A percentile compares a stretch with the other conserved stretches of the same genome.
These are phyloP conservation scores for Pachyuromys duprasi DNA, from an alignment of 2,797 vertebrate genomes.

Conservation along the genomic window DNA sequence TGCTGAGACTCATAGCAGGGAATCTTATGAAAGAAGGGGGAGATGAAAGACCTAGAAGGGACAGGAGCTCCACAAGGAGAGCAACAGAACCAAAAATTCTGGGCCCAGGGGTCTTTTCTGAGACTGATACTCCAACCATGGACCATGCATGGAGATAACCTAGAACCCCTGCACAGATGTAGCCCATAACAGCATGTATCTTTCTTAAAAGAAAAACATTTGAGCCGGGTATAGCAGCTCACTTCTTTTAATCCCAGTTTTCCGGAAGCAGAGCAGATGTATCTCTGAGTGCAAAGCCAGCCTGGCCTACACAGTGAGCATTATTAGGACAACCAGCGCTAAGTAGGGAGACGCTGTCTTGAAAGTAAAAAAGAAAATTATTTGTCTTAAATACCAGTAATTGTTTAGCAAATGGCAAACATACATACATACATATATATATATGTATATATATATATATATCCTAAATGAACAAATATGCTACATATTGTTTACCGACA, in stretches of 20 bases:
- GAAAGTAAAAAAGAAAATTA: too few relatives aligned
- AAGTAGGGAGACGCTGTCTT: not conserved
- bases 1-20: too few relatives aligned
- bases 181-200: not conserved
- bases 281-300: not conserved
- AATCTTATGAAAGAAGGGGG: too few relatives aligned
- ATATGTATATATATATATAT: too few relatives aligned
- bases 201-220: slow-evolving; percentile 42
- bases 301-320: not conserved
- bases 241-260: not conserved
- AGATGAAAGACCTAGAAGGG: too few relatives aligned
- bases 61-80: too few relatives aligned
- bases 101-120: too few relatives aligned
- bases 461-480: not conserved
- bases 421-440: too few relatives aligned
- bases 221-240: not conserved
- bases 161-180: too few relatives aligned
- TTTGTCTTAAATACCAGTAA: not conserved
- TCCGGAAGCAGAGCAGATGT: not conserved
- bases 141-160: too few relatives aligned
- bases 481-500: not conserved
- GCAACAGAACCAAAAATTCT: too few relatives aligned
- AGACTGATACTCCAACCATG: too few relatives aligned
- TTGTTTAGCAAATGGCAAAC: slow-evolving; percentile 8
- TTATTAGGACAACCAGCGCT: not conserved